A percentile compares a stretch with the other conserved stretches of the same genome.
These are phyloP conservation scores for Neolamprologus ventralis DNA, from an alignment of 2,113 vertebrate species.

Conservation along the genomic window DNA sequence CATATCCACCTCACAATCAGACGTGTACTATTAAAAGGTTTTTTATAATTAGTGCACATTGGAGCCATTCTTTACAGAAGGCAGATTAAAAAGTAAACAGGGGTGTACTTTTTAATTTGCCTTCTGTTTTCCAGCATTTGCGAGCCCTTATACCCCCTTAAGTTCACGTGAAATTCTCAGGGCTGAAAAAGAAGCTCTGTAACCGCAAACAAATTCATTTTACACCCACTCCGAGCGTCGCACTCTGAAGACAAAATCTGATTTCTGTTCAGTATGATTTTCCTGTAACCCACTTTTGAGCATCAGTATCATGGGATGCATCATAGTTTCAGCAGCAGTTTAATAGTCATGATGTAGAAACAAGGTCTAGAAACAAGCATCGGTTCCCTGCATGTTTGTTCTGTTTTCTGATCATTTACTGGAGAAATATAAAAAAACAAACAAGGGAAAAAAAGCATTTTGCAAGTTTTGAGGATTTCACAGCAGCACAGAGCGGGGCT, in stretches of 20 bases:
- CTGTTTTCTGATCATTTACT: background rate
- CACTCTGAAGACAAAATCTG: background rate
- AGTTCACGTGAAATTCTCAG: background rate
- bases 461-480: background rate
- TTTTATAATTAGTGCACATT: background rate
- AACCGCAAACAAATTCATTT: background rate
- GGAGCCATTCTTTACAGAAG: background rate
- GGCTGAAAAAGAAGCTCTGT: background rate
- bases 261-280: background rate
- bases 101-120: background rate
- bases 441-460: fast-evolving
- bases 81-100: background rate
- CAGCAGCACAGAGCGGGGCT: background rate
- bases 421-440: background rate
- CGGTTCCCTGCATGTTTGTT: background rate
- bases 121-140: background rate
- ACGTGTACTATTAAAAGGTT: background rate
- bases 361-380: background rate
- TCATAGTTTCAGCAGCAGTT: background rate
- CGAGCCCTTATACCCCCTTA: background rate
- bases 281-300: background rate
- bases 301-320: background rate
- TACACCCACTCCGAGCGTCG: background rate
- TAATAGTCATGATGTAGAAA: background rate
- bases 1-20: background rate